Evolutionary conservation across 2,797 vertebrate genomes (phyloP).

Genomic region (Peromyscus attwateri): DNA sequence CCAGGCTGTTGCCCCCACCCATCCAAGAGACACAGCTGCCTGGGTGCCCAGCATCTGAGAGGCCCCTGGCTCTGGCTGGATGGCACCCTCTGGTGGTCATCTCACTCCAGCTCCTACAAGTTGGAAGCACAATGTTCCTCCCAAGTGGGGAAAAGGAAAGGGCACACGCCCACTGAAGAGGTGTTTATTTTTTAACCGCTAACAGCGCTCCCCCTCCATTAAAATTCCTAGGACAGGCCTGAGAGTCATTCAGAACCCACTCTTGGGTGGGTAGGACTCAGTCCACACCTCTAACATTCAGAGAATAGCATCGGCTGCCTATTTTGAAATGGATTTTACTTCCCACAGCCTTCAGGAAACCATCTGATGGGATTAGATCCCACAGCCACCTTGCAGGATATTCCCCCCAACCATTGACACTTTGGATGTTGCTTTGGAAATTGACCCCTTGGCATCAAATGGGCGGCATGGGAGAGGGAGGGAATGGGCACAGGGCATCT

Average conservation of each 20-base stretch:
- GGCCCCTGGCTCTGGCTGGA: not conserved
- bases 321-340: constrained; percentile 71
- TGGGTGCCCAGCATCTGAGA: not conserved
- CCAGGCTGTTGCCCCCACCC: not conserved
- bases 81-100: not conserved
- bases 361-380: not conserved
- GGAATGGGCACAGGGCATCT: not conserved
- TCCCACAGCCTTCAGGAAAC: constrained; percentile 63
- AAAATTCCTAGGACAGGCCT: constrained; percentile 40
- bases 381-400: not conserved
- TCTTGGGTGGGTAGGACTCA: not conserved
- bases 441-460: not conserved
- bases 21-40: not conserved
- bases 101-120: constrained; percentile 53
- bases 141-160: constrained; percentile 69
- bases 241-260: constrained; percentile 1
- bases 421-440: constrained; percentile 13
- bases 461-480: not conserved
- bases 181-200: constrained; percentile 85
- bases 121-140: constrained; percentile 89
- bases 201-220: constrained; percentile 68
- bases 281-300: constrained; percentile 61
- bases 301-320: constrained; percentile 49
- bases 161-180: constrained; percentile 75
- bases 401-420: not conserved